Evolutionary conservation across 2,113 vertebrate species (phyloP), one percentile per base, ranked within the genome.

Genomic region (Actenoides hombroni): DNA sequence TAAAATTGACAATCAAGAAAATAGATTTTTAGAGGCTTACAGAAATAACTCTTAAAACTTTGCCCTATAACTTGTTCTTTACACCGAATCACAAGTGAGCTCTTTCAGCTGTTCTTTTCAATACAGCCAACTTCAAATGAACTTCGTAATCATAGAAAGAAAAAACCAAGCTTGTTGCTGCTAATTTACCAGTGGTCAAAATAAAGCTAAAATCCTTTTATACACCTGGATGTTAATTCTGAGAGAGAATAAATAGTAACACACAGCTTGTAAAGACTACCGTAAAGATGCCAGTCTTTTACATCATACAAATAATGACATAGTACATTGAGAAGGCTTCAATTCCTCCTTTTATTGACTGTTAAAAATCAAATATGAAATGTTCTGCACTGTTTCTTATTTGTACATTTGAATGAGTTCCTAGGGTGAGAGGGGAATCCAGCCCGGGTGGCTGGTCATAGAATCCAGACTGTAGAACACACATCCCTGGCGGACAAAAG

Each of bases 271-370:
- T 57, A n/a, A 76, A 61, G 64, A 5, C 25, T 65, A 13, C 11
- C 3, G 10, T 61, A 31, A 46, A 16, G 37, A 15, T 63, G n/a
- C 31, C 11, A 0, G 20, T 82, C n/a, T 87, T 29, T 37, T 33
- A 39, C 0, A 0, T 40, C 49, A 8, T 37, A 4, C 4, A 63
- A 18, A 29, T 61, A 21, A n/a, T 16, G 5, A 13, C 5, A 1
- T 0, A 6, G 13, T 61, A 12, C 5, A 1, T 23, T 9, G 25
- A 82, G 53, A 56, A 42, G 3, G 11, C 61, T 87, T 76, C 29
- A 35, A 0, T 63, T 87, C 17, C 19, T 79, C 42, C 4, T 54
- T 17, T 28, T 39, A 39, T n/a, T 82, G 18, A 17, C 15, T 59
- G 13, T 26, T 92, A 23, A 74, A 82, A 71, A 33, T 24, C 5